Conservation (phyloP, 2,797 vertebrate species). For the Oophaga sylvatica region DNA sequence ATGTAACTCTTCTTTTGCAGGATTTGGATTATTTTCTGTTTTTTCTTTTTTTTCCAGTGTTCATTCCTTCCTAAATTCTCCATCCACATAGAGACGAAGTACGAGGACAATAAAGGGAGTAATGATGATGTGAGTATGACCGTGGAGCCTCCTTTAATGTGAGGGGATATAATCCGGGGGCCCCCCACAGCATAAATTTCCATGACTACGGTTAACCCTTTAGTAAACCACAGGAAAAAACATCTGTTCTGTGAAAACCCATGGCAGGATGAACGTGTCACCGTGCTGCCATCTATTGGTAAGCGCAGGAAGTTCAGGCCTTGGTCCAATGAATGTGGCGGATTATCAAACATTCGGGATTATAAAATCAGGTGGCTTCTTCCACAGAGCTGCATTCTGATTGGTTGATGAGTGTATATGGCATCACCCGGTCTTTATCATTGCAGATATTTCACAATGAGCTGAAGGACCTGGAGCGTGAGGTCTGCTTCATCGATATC, state of each 20-base stretch:
- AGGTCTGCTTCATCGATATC: conserved; percentile 93
- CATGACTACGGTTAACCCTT: not conserved
- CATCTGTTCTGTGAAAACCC: not conserved
- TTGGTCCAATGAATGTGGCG: not conserved
- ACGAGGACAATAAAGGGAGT: conserved; percentile 87
- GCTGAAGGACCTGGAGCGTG: conserved; percentile 86
- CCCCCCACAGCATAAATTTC: no score
- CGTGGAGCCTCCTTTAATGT: no score
- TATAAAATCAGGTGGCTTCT: not conserved
- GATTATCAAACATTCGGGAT: not conserved
- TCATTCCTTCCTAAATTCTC: conserved; percentile 96
- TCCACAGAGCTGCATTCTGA: not conserved
- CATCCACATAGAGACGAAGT: conserved; percentile 96
- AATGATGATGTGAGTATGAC: conserved; percentile 86
- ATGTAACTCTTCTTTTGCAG: not conserved
- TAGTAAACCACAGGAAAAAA: not conserved
- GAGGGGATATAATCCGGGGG: no score
- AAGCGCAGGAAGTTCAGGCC: not conserved
- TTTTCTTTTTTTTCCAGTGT: conserved; percentile 77
- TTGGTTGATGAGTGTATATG: not conserved
- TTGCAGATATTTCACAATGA: conserved; percentile 91
- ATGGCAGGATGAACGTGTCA: no score
- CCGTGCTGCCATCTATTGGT: conserved; percentile 38
- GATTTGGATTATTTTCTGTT: not conserved
- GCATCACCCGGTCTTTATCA: not conserved